Percentiles rank a stretch among this genome's conserved stretches.
Conservation (phyloP, 2,113 vertebrate species). For the Thomomys bottae region DNA sequence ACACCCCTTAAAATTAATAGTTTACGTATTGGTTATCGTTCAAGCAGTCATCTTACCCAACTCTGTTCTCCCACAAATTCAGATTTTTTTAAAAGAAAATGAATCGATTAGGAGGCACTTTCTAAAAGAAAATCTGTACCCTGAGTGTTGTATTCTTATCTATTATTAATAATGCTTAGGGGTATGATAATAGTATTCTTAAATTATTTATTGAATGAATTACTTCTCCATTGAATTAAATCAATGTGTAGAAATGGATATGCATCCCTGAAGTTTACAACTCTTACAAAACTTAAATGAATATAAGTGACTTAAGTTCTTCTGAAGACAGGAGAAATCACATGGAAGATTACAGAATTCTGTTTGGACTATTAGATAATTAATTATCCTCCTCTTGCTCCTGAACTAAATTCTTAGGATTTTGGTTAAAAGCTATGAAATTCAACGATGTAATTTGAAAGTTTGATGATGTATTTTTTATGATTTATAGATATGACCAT, state of each 20-base stretch:
- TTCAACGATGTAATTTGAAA: slow-evolving; percentile 9
- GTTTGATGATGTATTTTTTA: neutral
- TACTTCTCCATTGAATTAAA: neutral
- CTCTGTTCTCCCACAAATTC: neutral
- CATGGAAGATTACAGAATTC: neutral
- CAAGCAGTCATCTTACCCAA: neutral
- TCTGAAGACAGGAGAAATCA: neutral
- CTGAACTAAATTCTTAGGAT: neutral
- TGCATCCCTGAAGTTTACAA: neutral
- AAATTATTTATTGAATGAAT: neutral
- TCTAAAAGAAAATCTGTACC: neutral
- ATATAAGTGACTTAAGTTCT: slow-evolving; percentile 1
- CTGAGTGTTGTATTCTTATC: neutral
- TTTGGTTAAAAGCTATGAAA: slow-evolving; percentile 24
- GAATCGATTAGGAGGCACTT: neutral
- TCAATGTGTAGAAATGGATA: neutral
- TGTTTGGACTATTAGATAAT: neutral
- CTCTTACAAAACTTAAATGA: neutral
- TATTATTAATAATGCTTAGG: neutral
- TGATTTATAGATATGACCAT: neutral
- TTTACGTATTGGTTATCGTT: neutral
- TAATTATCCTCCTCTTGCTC: neutral
- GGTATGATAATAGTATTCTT: neutral
- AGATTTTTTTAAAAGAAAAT: slow-evolving; percentile 23
- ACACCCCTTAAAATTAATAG: slow-evolving; percentile 31